Evolutionary conservation across 2,113 vertebrate genomes (phyloP).

Genomic region (Silurus meridionalis): DNA sequence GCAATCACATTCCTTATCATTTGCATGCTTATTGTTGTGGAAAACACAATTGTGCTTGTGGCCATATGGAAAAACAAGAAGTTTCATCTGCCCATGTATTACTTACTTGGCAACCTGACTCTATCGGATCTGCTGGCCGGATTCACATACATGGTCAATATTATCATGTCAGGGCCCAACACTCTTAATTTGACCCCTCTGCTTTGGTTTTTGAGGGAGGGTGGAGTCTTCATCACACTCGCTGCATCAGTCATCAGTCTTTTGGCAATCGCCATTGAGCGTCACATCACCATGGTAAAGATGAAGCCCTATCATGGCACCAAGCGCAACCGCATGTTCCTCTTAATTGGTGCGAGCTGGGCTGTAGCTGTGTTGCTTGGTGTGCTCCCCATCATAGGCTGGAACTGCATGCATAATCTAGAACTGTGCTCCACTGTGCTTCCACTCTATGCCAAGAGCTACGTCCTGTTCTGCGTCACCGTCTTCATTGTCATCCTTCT

Average conservation of each 20-base stretch:
- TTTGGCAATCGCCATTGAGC: constrained; percentile 87
- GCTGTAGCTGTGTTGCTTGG: constrained; percentile 76
- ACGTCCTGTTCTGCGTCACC: constrained; percentile 81
- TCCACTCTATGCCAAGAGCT: constrained; percentile 85
- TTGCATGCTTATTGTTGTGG: constrained; percentile 83
- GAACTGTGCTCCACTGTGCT: constrained; percentile 82
- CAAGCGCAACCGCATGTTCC: constrained; percentile 76
- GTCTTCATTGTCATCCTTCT: constrained; percentile 77
- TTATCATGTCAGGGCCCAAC: constrained; percentile 80
- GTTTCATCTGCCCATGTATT: constrained; percentile 89
- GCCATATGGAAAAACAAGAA: constrained; percentile 87
- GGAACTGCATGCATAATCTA: constrained; percentile 85
- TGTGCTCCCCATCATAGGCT: constrained; percentile 81
- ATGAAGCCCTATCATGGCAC: constrained; percentile 75
- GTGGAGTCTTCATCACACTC: constrained; percentile 85
- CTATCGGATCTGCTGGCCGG: constrained; percentile 87
- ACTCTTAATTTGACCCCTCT: constrained; percentile 81
- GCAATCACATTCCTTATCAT: constrained; percentile 76
- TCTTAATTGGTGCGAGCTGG: constrained; percentile 81
- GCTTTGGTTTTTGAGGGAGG: constrained; percentile 86
- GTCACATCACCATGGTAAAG: constrained; percentile 84
- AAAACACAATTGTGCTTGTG: constrained; percentile 83
- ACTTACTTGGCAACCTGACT: constrained; percentile 86
- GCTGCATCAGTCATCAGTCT: constrained; percentile 85
- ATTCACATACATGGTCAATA: constrained; percentile 84